Evolutionary conservation across 2,888 invertebrate genomes (phyloP), one percentile per base, ranked within the genome.

Genomic region (Cheilosia pagana): DNA sequence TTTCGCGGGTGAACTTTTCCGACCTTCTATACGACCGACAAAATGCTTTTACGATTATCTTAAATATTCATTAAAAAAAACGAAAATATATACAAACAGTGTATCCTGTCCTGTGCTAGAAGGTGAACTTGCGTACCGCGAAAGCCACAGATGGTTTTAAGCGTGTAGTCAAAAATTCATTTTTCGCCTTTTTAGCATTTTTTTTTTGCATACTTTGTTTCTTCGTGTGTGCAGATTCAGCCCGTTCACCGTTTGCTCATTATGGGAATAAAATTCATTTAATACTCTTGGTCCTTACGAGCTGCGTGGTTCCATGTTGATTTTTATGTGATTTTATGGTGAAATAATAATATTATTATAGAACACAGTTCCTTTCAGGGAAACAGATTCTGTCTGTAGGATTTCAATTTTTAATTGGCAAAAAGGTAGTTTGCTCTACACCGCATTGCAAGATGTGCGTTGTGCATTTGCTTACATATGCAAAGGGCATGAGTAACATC

Each of bases 11-110:
- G 41, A 76, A 76, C 59, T 67, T 62, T 57, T 12, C 16, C 50
- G 12, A 35, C 68, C 62, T 45, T 45, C 25, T 48, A 23, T 10
- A 62, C 62, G 62, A 60, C 77, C 62, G 62, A 60, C 77, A 70
- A 76, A 76, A 77, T 77, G 77, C 68, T 77, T 77, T 77, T 77
- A 77, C 62, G 77, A 77, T 77, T 77, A 68, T 70, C 53, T 77
- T 77, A 68, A 77, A 77, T 77, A 77, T 77, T 77, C 77, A 77
- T 77, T 77, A 70, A 70, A 77, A 53, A 68, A 68, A 53, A 50
- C n/a, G n/a, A 52, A n/a, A 28, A 8, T 2, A 16, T 4, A 45
- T 14, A 16, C 14, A 21, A 41, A 28, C 2, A 52, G 25, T 23
- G 62, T 53, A 63, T 43, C n/a, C 7, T n/a, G 28, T 28, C 16